phyloP scores from a whole-genome alignment of 1,140 invertebrate species.

The Micrasema minimum region DNA sequence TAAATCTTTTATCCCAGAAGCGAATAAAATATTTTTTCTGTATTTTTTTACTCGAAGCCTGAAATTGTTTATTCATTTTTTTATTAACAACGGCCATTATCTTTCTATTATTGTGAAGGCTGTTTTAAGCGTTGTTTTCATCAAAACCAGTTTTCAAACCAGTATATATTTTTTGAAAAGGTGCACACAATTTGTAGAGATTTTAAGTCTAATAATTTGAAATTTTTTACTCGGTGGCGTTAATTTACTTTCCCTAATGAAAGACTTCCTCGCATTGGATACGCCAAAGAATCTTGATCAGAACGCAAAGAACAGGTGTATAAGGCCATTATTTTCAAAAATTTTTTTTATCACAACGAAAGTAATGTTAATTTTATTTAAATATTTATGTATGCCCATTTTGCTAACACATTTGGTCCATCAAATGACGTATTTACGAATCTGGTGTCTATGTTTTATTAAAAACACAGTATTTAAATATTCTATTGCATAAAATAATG shows the following conservation, averaged over 20 bases:
- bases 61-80: constrained; percentile 4
- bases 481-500: too few relatives aligned
- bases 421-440: background rate
- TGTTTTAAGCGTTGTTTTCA: constrained; percentile 14
- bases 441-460: background rate
- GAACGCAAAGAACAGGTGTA: constrained; percentile 24
- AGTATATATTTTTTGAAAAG: background rate
- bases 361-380: constrained; percentile 8
- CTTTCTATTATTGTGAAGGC: constrained; percentile 29
- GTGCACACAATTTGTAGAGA: too few relatives aligned
- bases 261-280: background rate
- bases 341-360: constrained; percentile 19
- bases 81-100: constrained; percentile 20
- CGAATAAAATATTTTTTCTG: background rate
- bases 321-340: constrained; percentile 26
- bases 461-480: too few relatives aligned
- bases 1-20: too few relatives aligned
- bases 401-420: background rate
- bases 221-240: background rate
- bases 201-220: too few relatives aligned
- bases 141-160: background rate
- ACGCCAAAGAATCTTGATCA: constrained; percentile 19
- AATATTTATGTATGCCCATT: background rate
- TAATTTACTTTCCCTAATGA: background rate
- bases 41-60: background rate